Evolutionary conservation across 2,797 vertebrate species (phyloP), one percentile per base, ranked within the genome.

Genomic region (Manis javanica): DNA sequence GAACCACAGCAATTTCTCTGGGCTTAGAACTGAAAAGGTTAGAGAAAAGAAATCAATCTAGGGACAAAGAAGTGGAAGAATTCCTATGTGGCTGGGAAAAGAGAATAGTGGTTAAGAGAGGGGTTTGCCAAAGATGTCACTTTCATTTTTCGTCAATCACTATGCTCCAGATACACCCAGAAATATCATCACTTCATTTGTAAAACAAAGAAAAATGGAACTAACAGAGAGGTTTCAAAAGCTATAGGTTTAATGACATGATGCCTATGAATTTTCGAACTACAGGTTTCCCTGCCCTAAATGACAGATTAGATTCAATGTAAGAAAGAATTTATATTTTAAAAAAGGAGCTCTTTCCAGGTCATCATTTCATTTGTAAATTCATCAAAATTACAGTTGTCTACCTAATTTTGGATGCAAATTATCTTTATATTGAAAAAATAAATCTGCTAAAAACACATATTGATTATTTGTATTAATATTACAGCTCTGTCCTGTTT

Each of bases 171-270:
- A 77, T 59, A 69, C 9, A 74, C 29, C 8, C 13, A 87, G 84
- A 96, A 87, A 72, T 46, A 94, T 31, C 46, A 94, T 37, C n/a
- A 79, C 34, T 87, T 5, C 8, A 86, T 59, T 88, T 85, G 61
- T 49, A 68, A 91, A 94, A 85, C 24, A 88, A 95, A 92, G 74
- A 72, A 64, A 79, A 88, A 85, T 15, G 18, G 92, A 95, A 88
- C 7, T 61, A 31, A 49, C 16, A 42, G 21, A 87, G 29, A 94
- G n/a, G 3, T 64, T 94, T 68, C 19, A 95, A 78, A 87, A 82
- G 23, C 34, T n/a, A 71, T 18, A 84, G 26, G 10, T 87, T 84
- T 74, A 92, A 57, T 81, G 89, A 15, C 29, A 91, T 39, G 7
- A 51, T 71, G 26, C 55, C 49, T 91, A 53, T 37, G 18, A 79